Evolutionary conservation across 2,113 vertebrate species (phyloP).

Genomic region (Notiomystis cincta): DNA sequence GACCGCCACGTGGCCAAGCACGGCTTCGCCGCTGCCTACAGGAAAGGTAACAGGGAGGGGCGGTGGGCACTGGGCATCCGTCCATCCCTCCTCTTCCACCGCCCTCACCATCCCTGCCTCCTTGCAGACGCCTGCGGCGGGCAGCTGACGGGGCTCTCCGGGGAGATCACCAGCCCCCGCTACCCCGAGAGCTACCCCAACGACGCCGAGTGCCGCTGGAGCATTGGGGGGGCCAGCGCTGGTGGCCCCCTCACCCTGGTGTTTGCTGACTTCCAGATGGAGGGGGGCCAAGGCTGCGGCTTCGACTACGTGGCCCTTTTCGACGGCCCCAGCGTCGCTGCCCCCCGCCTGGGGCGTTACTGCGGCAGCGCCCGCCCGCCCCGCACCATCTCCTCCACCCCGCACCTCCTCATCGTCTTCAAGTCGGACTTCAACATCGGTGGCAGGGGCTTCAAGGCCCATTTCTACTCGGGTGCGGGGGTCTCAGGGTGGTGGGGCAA

Average conservation of each 20-base stretch:
- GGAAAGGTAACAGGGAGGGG: constrained; percentile 78
- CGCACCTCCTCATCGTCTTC: constrained; percentile 87
- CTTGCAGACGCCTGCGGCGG: constrained; percentile 87
- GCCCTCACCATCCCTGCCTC: background rate
- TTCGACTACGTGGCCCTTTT: constrained; percentile 92
- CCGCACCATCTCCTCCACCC: constrained; percentile 76
- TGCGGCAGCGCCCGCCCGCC: constrained; percentile 82
- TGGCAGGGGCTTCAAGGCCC: constrained; percentile 90
- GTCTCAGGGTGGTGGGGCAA: background rate
- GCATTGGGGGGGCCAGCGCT: constrained; percentile 74
- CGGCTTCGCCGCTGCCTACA: constrained; percentile 87
- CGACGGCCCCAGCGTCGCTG: constrained; percentile 75
- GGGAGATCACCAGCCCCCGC: constrained; percentile 89
- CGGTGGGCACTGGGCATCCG: accelerated
- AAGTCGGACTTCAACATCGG: constrained; percentile 97
- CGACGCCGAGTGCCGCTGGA: constrained; percentile 88
- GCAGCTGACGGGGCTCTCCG: constrained; percentile 87
- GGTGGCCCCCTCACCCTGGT: constrained; percentile 78
- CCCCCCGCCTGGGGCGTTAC: constrained; percentile 78
- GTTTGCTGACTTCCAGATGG: constrained; percentile 92
- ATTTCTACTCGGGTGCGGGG: constrained; percentile 88
- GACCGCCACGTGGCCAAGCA: constrained; percentile 89
- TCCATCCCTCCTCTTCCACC: accelerated
- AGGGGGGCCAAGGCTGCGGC: constrained; percentile 85
- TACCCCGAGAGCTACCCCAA: constrained; percentile 94